Evolutionary conservation across 2,797 vertebrate genomes (phyloP).

Genomic region (Cossypha niveicapilla): DNA sequence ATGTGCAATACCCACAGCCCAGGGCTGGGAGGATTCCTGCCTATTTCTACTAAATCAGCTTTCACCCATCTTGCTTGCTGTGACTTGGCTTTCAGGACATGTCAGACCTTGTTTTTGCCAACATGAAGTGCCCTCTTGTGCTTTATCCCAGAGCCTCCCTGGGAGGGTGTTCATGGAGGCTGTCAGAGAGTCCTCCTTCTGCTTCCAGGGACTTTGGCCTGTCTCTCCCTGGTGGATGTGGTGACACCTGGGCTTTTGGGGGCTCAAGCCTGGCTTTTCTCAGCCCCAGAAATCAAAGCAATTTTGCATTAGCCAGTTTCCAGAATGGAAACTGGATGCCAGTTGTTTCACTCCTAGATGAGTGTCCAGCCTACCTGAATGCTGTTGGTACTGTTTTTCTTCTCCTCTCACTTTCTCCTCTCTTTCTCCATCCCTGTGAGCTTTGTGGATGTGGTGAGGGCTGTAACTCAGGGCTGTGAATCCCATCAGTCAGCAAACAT

Average conservation of each 20-base stretch:
- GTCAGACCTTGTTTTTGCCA: background rate
- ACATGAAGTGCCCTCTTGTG: background rate
- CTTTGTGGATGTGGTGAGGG: background rate
- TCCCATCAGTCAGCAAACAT: background rate
- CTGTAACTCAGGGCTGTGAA: background rate
- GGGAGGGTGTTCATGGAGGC: background rate
- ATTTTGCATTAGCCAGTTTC: background rate
- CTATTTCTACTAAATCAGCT: background rate
- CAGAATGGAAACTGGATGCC: background rate
- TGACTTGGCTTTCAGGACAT: background rate
- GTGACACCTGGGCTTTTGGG: background rate
- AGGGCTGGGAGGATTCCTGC: background rate
- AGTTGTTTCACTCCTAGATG: background rate
- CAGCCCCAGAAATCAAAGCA: background rate
- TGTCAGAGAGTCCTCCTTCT: background rate
- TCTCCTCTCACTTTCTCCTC: background rate
- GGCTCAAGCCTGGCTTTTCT: background rate
- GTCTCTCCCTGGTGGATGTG: background rate
- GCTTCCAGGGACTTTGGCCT: background rate
- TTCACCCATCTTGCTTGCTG: background rate
- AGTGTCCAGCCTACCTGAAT: rapidly evolving
- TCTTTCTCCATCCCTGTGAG: background rate
- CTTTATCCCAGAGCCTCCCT: background rate
- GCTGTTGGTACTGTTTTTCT: background rate
- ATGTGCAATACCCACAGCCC: background rate